Conservation (phyloP, 2,113 vertebrate species). For the Cyanoderma ruficeps region DNA sequence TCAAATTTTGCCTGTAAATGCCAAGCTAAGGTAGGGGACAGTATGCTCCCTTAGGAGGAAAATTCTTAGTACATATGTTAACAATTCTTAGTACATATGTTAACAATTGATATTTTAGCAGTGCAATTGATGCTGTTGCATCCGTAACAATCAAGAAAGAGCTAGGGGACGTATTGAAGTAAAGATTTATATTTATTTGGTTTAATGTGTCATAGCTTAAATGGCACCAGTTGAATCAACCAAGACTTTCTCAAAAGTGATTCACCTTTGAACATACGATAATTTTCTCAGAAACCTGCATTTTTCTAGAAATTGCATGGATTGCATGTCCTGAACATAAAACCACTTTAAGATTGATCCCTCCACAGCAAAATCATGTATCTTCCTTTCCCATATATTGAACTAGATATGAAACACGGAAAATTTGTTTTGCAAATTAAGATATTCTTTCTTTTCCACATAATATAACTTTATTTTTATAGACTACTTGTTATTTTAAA, state of each 20-base stretch:
- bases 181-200: neutral
- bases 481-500: neutral
- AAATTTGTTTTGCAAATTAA: neutral
- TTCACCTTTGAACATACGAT: neutral
- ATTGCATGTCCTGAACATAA: neutral
- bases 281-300: neutral
- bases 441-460: neutral
- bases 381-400: neutral
- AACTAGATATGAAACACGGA: neutral
- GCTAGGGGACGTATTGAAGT: neutral
- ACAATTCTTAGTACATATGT: neutral
- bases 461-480: neutral
- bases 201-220: neutral
- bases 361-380: neutral
- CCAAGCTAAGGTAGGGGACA: neutral
- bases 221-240: neutral
- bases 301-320: neutral
- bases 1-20: neutral
- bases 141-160: neutral
- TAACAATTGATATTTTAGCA: neutral
- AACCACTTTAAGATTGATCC: neutral
- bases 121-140: neutral
- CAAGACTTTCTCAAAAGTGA: neutral
- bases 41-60: neutral
- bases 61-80: neutral